Base-by-base conservation (phyloP, 2,888 invertebrate species). In the Gerris lacustris region DNA sequence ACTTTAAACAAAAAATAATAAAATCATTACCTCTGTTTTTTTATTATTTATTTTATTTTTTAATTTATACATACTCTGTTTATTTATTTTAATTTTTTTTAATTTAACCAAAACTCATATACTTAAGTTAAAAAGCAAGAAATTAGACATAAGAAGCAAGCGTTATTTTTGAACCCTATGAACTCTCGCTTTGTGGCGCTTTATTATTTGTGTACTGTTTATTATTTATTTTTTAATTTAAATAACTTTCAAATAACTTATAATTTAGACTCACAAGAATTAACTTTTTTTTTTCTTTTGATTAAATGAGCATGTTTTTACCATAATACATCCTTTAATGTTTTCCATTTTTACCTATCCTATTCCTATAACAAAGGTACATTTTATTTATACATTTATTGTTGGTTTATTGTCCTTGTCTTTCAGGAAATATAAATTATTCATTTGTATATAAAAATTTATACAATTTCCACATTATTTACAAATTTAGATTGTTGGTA, bases 141-240 rank as follows among this genome's bases (percentile, higher is more conserved):
- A 31, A 31, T 31, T 31, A 31, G 31, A 31, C 31, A 31, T 31
- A 31, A 31, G 31, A 31, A 55, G 15, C 55, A 55, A 55, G 31
- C 15, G 55, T 55, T 55, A 11, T 55, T 11, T 55, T 55, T 55
- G 15, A 55, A 66, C 9, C 17, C 73, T 72, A 74, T 69, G 72
- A 74, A 74, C 74, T 74, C 74, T 74, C 74, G 74, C 74, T 74
- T 74, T 74, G 74, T 74, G 74, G 74, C 74, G 74, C 74, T 74
- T 74, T 69, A 73, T 74, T 73, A 74, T 72, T 73, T 73, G 73
- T 73, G 72, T 68, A 73, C 70, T 74, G 73, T 74, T 71, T 62
- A 66, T 66, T 70, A 69, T 55, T 67, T 17, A 74, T 76, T 75
- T 72, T 72, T 74, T 72, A 70, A 73, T 74, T 67, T 67, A 70